phyloP scores from a whole-genome alignment of 1,140 invertebrate species.

The Pseudomyrmex concolor region DNA sequence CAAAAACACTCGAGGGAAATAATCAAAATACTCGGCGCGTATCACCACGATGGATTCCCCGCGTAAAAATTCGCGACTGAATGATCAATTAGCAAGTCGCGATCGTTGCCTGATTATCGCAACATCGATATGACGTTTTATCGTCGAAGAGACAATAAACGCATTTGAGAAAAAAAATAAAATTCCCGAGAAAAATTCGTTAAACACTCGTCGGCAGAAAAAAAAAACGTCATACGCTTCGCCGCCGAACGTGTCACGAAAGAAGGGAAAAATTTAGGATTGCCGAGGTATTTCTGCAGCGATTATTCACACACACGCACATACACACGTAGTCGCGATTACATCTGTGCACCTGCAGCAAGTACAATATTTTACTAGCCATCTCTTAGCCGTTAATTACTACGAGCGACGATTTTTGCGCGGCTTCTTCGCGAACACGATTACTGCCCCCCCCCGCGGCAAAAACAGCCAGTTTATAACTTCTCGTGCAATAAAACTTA shows the following conservation, averaged over 20 bases:
- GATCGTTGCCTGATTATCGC: conserved; percentile 1
- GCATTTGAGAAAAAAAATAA: not conserved
- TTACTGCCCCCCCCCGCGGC: not conserved
- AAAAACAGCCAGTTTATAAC: not conserved
- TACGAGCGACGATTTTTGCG: conserved; percentile 22
- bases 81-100: conserved; percentile 25
- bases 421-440: not conserved
- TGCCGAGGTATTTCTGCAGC: conserved; percentile 5
- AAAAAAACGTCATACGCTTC: not conserved
- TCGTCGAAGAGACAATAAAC: not conserved
- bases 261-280: conserved; percentile 19
- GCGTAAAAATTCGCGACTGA: not conserved
- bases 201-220: not conserved
- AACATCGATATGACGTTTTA: not conserved
- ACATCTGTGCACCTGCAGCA: not conserved
- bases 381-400: not conserved
- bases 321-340: not conserved
- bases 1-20: conserved; percentile 9
- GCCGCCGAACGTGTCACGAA: conserved; percentile 10
- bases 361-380: not conserved
- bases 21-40: not conserved
- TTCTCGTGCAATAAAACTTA: not conserved
- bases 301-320: not conserved
- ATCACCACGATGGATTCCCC: not conserved
- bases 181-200: not conserved